Conservation (phyloP, 1,140 invertebrate species). For the Popillia japonica region DNA sequence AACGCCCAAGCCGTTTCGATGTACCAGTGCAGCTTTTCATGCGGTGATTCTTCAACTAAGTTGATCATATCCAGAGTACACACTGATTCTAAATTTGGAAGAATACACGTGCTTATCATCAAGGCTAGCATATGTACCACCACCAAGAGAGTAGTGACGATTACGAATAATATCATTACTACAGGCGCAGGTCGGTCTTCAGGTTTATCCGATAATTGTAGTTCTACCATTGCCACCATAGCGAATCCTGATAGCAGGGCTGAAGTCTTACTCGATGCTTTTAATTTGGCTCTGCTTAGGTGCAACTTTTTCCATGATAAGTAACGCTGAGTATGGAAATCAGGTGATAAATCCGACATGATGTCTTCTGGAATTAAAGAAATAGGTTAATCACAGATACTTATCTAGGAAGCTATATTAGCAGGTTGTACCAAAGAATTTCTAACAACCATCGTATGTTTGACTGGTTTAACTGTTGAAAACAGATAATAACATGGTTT, state of each 20-base stretch:
- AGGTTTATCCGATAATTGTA: slow-evolving; percentile 49
- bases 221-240: slow-evolving; percentile 90
- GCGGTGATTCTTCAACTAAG: slow-evolving; percentile 85
- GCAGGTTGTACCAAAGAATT: too few relatives aligned
- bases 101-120: slow-evolving; percentile 98
- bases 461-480: too few relatives aligned
- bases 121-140: slow-evolving; percentile 97
- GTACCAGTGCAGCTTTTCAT: slow-evolving; percentile 89
- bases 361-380: slow-evolving; percentile 53
- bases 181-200: slow-evolving; percentile 65
- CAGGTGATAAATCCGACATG: slow-evolving; percentile 75
- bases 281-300: slow-evolving; percentile 92
- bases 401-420: too few relatives aligned
- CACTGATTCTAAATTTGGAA: slow-evolving; percentile 91
- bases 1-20: slow-evolving; percentile 98
- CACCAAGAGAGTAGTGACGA: slow-evolving; percentile 95
- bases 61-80: slow-evolving; percentile 86
- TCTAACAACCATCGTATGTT: too few relatives aligned
- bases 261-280: slow-evolving; percentile 96
- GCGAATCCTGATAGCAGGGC: slow-evolving; percentile 95
- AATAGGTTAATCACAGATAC: too few relatives aligned
- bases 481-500: too few relatives aligned
- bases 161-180: slow-evolving; percentile 91
- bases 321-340: slow-evolving; percentile 81
- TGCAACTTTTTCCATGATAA: slow-evolving; percentile 91